These are phyloP conservation scores for Troides aeacus DNA, from an alignment of 2,888 invertebrate species.

Conservation along the genomic window DNA sequence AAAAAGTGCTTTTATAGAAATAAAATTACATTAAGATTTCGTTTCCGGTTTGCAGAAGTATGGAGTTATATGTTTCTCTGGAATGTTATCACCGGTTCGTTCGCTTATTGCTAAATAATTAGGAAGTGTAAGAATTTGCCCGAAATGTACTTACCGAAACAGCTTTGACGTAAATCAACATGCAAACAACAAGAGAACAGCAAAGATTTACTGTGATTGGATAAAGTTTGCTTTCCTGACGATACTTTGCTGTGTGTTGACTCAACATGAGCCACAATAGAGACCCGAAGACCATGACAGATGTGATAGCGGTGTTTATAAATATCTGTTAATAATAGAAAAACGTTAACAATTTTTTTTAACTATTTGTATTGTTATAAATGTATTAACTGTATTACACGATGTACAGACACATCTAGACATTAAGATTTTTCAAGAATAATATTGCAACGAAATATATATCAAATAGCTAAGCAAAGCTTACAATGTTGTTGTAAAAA, in stretches of 20 bases:
- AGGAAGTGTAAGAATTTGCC: too few species aligned
- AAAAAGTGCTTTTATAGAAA: too few species aligned
- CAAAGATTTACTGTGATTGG: conserved; percentile 81
- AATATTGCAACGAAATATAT: too few species aligned
- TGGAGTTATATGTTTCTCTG: background rate
- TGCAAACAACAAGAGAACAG: conserved; percentile 80
- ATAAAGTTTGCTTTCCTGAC: conserved; percentile 76
- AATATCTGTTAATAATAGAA: conserved; percentile 52
- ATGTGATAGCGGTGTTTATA: conserved; percentile 61
- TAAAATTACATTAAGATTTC: background rate
- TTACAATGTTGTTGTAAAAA: background rate
- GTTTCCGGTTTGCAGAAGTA: background rate
- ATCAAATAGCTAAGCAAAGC: too few species aligned
- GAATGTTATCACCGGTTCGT: background rate
- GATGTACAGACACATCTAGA: too few species aligned
- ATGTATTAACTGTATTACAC: too few species aligned
- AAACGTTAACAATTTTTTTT: background rate
- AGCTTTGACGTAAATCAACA: conserved; percentile 83
- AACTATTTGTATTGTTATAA: background rate
- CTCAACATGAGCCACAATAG: conserved; percentile 69
- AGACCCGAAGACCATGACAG: conserved; percentile 54
- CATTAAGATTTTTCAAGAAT: too few species aligned
- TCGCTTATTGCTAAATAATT: too few species aligned
- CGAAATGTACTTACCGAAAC: conserved; percentile 78
- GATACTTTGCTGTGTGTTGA: conserved; percentile 60